Conservation (phyloP, 2,888 invertebrate species). For the Drosophila histrio region DNA sequence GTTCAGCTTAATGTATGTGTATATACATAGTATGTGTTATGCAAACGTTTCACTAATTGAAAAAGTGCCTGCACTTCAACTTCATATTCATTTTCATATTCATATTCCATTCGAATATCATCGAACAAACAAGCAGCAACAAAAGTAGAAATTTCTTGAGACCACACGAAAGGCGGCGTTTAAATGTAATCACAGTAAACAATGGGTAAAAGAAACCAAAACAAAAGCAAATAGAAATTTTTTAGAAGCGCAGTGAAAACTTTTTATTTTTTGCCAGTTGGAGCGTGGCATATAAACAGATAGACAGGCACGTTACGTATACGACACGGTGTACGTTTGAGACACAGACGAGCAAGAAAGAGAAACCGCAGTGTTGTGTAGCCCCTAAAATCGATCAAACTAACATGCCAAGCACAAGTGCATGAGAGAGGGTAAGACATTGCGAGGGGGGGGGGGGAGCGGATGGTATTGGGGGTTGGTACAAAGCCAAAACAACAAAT, state of each 20-base stretch:
- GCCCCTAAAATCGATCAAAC: conserved; percentile 71
- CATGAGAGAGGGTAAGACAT: background rate
- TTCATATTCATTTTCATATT: conserved; percentile 10
- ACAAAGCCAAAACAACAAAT: conserved; percentile 46
- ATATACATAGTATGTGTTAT: conserved; percentile 39
- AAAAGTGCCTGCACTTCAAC: conserved; percentile 39
- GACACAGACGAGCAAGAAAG: background rate
- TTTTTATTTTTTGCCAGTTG: conserved; percentile 53
- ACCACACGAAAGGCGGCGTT: conserved; percentile 34
- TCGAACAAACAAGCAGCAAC: conserved; percentile 64
- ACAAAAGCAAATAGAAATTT: conserved; percentile 45
- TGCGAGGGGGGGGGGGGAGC: background rate
- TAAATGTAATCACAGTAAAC: conserved; percentile 36
- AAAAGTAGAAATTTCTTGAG: conserved; percentile 59
- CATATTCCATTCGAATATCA: conserved; percentile 30
- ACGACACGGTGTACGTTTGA: conserved; percentile 40
- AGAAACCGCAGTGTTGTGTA: conserved; percentile 19
- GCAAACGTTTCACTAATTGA: conserved; percentile 65
- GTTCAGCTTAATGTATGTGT: conserved; percentile 27
- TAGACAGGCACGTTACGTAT: conserved; percentile 59
- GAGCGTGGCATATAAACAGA: conserved; percentile 35
- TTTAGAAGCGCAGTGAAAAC: conserved; percentile 54
- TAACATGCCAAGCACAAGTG: conserved; percentile 32
- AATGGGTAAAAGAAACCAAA: conserved; percentile 19
- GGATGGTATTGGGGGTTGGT: conserved; percentile 6